Conservation (phyloP, 1,140 invertebrate genomes). For the Trichoplusia ni region DNA sequence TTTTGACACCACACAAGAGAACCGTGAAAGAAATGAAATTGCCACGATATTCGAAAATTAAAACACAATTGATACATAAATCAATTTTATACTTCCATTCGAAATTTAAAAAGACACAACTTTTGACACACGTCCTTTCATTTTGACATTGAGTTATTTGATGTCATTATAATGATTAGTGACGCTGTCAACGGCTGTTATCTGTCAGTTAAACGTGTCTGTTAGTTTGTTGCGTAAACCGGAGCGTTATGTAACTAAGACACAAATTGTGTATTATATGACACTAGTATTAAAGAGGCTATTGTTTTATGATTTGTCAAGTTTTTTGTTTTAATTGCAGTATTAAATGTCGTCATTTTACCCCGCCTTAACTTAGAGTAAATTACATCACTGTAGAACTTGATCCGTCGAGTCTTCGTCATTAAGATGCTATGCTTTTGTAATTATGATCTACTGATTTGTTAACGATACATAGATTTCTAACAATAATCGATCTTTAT, state of each 20-base stretch:
- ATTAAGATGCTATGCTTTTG: no score
- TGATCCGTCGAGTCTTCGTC: no score
- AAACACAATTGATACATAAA: conserved; percentile 27
- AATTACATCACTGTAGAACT: no score
- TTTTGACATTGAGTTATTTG: conserved; percentile 21
- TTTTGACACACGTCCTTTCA: conserved; percentile 16
- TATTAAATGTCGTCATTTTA: no score
- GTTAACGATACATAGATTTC: no score
- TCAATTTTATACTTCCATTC: conserved; percentile 15
- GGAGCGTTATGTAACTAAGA: conserved; percentile 7
- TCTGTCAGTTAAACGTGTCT: conserved; percentile 2
- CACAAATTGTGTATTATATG: conserved; percentile 2
- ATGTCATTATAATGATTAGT: conserved; percentile 16
- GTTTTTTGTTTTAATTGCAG: no score
- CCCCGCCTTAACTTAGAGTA: no score
- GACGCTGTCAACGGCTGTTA: conserved; percentile 8
- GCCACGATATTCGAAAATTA: not conserved
- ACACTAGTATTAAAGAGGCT: no score
- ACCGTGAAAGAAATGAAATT: conserved; percentile 10
- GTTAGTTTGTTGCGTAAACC: conserved; percentile 16
- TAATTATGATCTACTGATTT: no score
- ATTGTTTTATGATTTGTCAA: no score
- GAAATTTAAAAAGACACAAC: conserved; percentile 9
- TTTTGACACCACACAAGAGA: conserved; percentile 5
- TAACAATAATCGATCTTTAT: no score